Evolutionary conservation across 1,140 invertebrate genomes (phyloP), one percentile per base, ranked within the genome.

Genomic region (Drosophila gunungcola): DNA sequence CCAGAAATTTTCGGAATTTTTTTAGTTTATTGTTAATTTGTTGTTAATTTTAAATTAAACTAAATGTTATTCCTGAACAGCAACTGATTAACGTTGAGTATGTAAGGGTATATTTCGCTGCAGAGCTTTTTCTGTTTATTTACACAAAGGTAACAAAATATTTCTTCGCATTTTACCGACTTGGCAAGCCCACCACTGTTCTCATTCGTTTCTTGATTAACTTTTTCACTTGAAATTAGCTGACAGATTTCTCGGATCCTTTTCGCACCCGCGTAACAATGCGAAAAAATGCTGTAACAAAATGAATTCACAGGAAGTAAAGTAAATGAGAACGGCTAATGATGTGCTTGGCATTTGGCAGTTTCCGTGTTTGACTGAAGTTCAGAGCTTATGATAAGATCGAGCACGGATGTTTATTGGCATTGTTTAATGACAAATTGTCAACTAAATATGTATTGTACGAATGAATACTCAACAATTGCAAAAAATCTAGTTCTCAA

Each of bases 251-350:
- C 16, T 49, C 12, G 12, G 29, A 39, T 74, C 38, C 72, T 61
- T 54, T 49, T 73, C 32, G 25, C 42, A 70, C 51, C 53, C 38
- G 46, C 42, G 45, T 32, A 42, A 53, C 61, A 58, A 52, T 45
- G 48, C 38, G 51, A 79, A 62, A 45, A 77, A 72, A 82, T 82
- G 45, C 21, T 62, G 77, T 70, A 76, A 82, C 76, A 82, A 62
- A 86, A 88, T 75, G 60, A 83, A 88, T 80, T 83, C 63, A 70
- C 79, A 89, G 83, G 83, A 88, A 88, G 63, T 77, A 42, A 45
- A 76, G 55, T 48, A 65, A 65, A 11, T 49, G 51, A 39, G 36
- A 74, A 54, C 39, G 48, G 38, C 62, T 53, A 53, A 45, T 77
- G 65, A 79, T 68, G 69, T 46, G 56, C 65, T 62, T 57, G 41